A percentile compares a stretch with the other conserved stretches of the same genome.
phyloP scores from a whole-genome alignment of 2,113 vertebrate species.

The Phodopus roborovskii region DNA sequence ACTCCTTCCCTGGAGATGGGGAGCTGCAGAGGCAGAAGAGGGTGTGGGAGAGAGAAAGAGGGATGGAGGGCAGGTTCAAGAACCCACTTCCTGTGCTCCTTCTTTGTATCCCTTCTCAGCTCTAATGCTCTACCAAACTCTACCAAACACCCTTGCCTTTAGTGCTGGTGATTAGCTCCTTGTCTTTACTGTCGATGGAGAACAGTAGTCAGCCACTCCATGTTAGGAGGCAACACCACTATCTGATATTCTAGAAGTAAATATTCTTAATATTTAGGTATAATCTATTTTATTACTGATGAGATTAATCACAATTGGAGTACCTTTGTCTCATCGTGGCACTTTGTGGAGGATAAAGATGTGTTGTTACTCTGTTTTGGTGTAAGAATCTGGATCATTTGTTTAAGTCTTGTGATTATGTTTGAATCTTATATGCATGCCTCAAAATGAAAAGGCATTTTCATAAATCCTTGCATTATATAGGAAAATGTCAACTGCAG shows the following conservation, averaged over 20 bases:
- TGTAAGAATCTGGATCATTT: slow-evolving; percentile 59
- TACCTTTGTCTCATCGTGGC: not conserved
- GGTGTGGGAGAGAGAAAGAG: not conserved
- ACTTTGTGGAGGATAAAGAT: slow-evolving; percentile 53
- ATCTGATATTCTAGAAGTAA: slow-evolving; percentile 46
- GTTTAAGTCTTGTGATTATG: slow-evolving; percentile 65
- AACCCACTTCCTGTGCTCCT: slow-evolving; percentile 24
- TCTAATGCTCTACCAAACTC: not conserved
- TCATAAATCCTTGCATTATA: slow-evolving; percentile 69
- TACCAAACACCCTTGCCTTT: not conserved
- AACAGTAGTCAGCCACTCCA: slow-evolving; percentile 20
- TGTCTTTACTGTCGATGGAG: slow-evolving; percentile 46
- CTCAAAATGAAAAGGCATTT: slow-evolving; percentile 60
- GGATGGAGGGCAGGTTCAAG: not conserved
- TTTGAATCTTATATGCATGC: slow-evolving; percentile 59
- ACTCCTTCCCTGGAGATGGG: slow-evolving; percentile 41
- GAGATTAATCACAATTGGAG: slow-evolving; percentile 44
- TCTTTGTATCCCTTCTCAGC: slow-evolving; percentile 39
- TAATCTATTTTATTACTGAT: slow-evolving; percentile 57
- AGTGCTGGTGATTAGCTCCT: slow-evolving; percentile 24
- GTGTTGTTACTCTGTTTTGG: slow-evolving; percentile 51
- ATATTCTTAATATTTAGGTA: slow-evolving; percentile 57
- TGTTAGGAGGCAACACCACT: slow-evolving; percentile 12
- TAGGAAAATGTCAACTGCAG: slow-evolving; percentile 61
- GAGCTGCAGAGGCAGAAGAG: not conserved